Conservation (phyloP, 2,888 invertebrate genomes). For the Trissolcus japonicus region DNA sequence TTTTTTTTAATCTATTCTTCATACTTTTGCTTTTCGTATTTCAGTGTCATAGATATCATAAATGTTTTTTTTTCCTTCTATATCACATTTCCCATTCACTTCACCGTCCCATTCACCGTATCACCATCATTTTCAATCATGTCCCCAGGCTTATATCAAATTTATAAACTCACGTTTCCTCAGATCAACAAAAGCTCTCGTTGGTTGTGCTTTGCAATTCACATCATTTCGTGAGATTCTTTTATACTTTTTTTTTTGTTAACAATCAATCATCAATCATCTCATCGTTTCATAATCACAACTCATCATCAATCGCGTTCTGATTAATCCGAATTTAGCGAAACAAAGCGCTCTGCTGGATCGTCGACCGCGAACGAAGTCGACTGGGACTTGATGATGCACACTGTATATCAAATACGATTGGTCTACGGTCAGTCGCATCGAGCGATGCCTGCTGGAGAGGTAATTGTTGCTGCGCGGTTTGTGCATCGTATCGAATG, state of each 20-base stretch:
- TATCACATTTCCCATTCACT: conserved; percentile 1
- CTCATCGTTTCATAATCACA: conserved; percentile 13
- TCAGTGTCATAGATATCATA: conserved; percentile 40
- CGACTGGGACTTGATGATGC: conserved; percentile 51
- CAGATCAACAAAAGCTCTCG: background rate
- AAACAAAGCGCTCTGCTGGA: conserved; percentile 45
- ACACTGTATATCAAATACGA: conserved; percentile 41
- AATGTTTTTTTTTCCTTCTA: conserved; percentile 10
- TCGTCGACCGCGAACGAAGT: conserved; percentile 54
- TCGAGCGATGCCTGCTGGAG: conserved; percentile 37
- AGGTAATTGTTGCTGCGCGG: conserved; percentile 47
- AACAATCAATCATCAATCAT: conserved; percentile 15
- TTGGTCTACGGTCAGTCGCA: conserved; percentile 37
- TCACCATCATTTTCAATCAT: conserved; percentile 1
- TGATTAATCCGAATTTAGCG: conserved; percentile 16
- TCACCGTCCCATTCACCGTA: conserved; percentile 5
- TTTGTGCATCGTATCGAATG: conserved; percentile 65
- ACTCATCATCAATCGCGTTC: conserved; percentile 8
- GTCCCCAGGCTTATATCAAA: background rate
- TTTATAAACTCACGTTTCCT: background rate
- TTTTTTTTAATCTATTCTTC: conserved; percentile 19
- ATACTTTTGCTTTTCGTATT: conserved; percentile 34
- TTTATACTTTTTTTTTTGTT: background rate
- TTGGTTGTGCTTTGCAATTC: background rate
- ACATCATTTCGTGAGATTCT: background rate